These are phyloP conservation scores for Scarus forsteni DNA, from an alignment of 2,797 vertebrate genomes.

Conservation along the genomic window DNA sequence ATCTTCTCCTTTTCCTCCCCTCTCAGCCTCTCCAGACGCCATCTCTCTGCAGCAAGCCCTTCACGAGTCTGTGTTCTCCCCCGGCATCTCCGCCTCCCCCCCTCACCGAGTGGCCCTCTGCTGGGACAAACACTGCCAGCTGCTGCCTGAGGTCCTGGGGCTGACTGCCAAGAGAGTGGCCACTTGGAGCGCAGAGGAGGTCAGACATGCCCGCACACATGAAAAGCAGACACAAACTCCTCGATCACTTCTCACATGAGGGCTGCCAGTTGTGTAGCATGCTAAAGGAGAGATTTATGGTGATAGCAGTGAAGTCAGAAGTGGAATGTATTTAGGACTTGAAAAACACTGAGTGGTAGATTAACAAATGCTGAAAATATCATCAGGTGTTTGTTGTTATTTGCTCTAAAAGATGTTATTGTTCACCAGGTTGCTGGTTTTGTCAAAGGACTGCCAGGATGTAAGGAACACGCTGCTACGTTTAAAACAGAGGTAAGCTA, in stretches of 20 bases:
- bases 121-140: constrained; percentile 95
- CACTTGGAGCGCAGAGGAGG: constrained; percentile 93
- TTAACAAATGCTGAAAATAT: constrained; percentile 3
- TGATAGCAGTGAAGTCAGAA: neutral
- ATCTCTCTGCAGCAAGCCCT: constrained; percentile 91
- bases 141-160: constrained; percentile 92
- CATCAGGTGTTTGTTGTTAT: neutral
- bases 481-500: constrained; percentile 86
- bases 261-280: constrained; percentile 23
- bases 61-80: constrained; percentile 93
- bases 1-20: neutral
- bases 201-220: constrained; percentile 66
- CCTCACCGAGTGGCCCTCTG: constrained; percentile 85
- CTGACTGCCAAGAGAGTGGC: constrained; percentile 91
- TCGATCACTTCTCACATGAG: constrained; percentile 47
- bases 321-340: constrained; percentile 1
- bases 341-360: constrained; percentile 4
- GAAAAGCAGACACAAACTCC: constrained; percentile 44
- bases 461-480: constrained; percentile 86
- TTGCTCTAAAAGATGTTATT: constrained; percentile 6
- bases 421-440: constrained; percentile 82
- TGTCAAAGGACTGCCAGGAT: constrained; percentile 86
- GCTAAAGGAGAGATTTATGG: constrained; percentile 18
- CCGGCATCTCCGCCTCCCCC: constrained; percentile 85
- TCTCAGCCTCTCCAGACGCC: constrained; percentile 72